Conservation (phyloP, 2,888 invertebrate genomes). For the Diplolepis rosae region DNA sequence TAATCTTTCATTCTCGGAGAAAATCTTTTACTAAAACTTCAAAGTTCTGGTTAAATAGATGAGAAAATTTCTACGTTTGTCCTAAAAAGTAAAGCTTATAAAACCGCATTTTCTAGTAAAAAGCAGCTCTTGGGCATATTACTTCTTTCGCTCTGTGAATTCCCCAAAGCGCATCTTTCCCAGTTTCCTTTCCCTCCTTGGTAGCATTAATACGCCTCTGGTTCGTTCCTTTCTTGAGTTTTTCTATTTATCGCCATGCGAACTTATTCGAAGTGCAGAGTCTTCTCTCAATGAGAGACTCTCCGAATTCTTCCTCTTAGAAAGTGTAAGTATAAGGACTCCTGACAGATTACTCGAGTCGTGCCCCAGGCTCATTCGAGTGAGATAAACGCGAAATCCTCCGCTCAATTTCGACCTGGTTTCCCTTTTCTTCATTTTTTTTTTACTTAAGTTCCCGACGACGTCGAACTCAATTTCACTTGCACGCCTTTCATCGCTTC, state of each 20-base stretch:
- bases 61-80: neutral
- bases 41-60: neutral
- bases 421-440: constrained; percentile 20
- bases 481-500: constrained; percentile 22
- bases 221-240: constrained; percentile 6
- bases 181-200: neutral
- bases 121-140: neutral
- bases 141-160: neutral
- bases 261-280: constrained; percentile 8
- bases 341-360: constrained; percentile 21
- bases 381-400: constrained; percentile 27
- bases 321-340: constrained; percentile 19
- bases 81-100: neutral
- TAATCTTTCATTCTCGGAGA: neutral
- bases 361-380: constrained; percentile 27
- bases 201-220: constrained; percentile 8
- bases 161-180: constrained; percentile 8
- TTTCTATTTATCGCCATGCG: constrained; percentile 27
- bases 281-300: constrained; percentile 18
- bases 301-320: constrained; percentile 12
- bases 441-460: constrained; percentile 25
- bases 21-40: neutral
- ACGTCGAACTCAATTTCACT: constrained; percentile 26
- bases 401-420: constrained; percentile 19
- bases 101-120: neutral